Base-by-base conservation (phyloP, 2,113 vertebrate genomes). In the Hystrix brachyura region DNA sequence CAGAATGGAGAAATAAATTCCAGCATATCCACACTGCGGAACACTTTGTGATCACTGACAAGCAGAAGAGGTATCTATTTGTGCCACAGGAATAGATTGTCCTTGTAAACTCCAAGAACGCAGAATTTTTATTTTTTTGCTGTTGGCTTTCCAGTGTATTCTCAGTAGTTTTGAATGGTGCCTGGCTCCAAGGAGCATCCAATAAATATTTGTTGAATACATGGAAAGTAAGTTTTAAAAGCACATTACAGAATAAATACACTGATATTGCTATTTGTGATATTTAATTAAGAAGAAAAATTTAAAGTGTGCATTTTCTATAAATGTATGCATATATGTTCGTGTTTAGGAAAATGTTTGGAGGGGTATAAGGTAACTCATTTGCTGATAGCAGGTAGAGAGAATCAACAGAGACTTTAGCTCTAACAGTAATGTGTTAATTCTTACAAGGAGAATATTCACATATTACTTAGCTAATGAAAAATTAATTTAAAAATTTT, bases 381-480 rank as follows among this genome's bases (percentile, higher is more conserved):
- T 92, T 76, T 38, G 64, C 81, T 76, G 1, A 46, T 67, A 43
- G 4, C 25, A 87, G 11, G 7, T 17, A 80, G 21, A 25, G 19
- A 87, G 23, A 18, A 11, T 59, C 46, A 93, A 38, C 11, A 59
- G 72, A 62, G 72, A 82, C 32, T 60, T 92, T 43, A 84, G 62
- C 21, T 76, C 95, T 87, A 90, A 48, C 29, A 55, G 18, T 79
- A 89, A 92, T 81, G 59, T 82, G 78, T 94, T 93, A 78, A 90
- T 93, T 94, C 90, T 94, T 74, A 90, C 25, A 80, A 95, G 57
- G 43, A 95, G 43, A 98, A 76, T 94, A 96, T 90, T 84, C 64
- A 93, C 46, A 78, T 80, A 90, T 92, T 90, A 87, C 18, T 96
- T 94, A 71, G 53, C 86, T 97, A 94, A 97, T 93, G 94, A 97